Conservation (phyloP, 2,113 vertebrate species). For the Corvus moneduloides region DNA sequence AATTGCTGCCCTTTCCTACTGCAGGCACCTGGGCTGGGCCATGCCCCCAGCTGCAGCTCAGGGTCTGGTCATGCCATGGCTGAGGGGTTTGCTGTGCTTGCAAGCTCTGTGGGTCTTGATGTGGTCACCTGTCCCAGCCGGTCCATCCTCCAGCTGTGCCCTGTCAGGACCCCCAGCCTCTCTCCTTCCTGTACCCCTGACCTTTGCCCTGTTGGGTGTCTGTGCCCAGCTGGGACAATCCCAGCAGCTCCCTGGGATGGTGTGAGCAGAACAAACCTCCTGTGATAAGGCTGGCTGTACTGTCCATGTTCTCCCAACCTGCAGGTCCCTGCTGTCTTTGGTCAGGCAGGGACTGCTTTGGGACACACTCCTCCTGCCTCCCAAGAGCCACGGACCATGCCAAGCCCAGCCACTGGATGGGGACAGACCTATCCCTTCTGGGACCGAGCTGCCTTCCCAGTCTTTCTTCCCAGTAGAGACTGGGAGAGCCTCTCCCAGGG, state of each 20-base stretch:
- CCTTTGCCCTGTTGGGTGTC: neutral
- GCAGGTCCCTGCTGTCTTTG: neutral
- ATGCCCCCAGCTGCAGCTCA: neutral
- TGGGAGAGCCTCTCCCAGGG: fast-evolving
- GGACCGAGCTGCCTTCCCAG: neutral
- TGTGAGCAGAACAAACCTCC: neutral
- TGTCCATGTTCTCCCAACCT: neutral
- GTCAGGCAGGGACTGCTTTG: neutral
- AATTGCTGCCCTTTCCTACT: neutral
- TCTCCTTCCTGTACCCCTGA: fast-evolving
- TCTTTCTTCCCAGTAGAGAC: neutral
- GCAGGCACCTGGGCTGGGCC: neutral
- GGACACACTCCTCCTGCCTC: neutral
- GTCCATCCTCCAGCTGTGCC: neutral
- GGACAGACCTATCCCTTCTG: neutral
- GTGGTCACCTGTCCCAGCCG: neutral
- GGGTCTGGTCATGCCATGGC: neutral
- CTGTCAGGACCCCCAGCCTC: neutral
- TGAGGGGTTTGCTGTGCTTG: neutral
- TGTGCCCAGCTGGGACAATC: neutral
- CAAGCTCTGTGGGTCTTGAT: neutral
- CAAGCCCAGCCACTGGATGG: fast-evolving
- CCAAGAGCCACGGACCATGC: neutral
- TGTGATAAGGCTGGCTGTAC: neutral
- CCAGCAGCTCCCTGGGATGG: neutral